A percentile compares a stretch with the other conserved stretches of the same genome.
Conservation (phyloP, 2,888 invertebrate genomes). For the Sycophila texana region DNA sequence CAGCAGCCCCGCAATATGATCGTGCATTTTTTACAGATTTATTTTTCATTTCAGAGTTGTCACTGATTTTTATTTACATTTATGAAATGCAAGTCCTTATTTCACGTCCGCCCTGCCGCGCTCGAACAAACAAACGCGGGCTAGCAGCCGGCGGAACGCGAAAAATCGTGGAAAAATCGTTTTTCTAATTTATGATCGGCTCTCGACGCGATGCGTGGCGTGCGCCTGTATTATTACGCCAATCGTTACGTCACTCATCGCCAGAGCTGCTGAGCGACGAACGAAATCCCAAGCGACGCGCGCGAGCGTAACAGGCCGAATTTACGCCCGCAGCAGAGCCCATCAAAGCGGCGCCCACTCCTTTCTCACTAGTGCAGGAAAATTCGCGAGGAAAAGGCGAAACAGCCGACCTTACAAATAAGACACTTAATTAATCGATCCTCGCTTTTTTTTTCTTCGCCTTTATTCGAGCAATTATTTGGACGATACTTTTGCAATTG, state of each 20-base stretch:
- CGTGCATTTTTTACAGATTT: too few species aligned
- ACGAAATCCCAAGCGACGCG: neutral
- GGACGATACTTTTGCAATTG: too few species aligned
- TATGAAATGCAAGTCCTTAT: neutral
- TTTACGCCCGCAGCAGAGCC: slow-evolving; percentile 22
- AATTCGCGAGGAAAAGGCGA: neutral
- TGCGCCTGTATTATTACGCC: slow-evolving; percentile 17
- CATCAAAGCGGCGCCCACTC: slow-evolving; percentile 28
- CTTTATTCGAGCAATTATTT: too few species aligned
- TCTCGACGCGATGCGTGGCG: neutral
- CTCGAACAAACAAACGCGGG: too few species aligned
- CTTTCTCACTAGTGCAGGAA: slow-evolving; percentile 9
- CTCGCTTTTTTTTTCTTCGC: too few species aligned
- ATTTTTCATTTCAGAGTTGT: too few species aligned
- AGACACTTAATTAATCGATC: too few species aligned
- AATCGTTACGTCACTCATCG: slow-evolving; percentile 42
- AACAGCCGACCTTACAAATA: too few species aligned
- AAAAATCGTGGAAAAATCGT: neutral
- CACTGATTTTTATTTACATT: neutral
- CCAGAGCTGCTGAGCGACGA: slow-evolving; percentile 8
- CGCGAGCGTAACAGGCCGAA: slow-evolving; percentile 34
- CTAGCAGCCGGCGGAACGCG: neutral
- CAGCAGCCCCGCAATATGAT: too few species aligned
- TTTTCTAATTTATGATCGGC: slow-evolving; percentile 22
- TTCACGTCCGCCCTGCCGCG: too few species aligned